phyloP scores from a whole-genome alignment of 2,113 vertebrate genomes.

The Thinocorus orbignyianus region DNA sequence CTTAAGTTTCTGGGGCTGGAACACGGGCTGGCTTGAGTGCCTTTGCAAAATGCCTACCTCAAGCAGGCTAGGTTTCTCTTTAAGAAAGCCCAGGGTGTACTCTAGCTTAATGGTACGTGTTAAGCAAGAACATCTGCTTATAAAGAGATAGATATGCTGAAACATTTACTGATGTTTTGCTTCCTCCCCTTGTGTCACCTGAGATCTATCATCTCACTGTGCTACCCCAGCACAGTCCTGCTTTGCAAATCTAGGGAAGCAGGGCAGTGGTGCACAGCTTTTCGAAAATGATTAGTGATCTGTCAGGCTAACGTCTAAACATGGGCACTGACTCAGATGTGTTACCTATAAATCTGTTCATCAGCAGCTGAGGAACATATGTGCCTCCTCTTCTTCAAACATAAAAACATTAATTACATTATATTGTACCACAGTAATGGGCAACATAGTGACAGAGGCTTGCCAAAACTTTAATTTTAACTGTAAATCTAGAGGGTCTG shows the following conservation, averaged over 20 bases:
- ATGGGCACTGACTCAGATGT: slow-evolving; percentile 38
- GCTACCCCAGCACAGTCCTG: not conserved
- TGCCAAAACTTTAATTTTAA: slow-evolving; percentile 68
- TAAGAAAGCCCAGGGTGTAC: not conserved
- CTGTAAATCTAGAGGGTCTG: slow-evolving; percentile 58
- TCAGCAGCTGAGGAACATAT: slow-evolving; percentile 65
- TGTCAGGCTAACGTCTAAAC: slow-evolving; percentile 61
- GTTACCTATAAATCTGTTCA: slow-evolving; percentile 71
- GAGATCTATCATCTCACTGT: slow-evolving; percentile 62
- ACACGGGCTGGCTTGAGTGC: not conserved
- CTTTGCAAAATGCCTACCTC: not conserved
- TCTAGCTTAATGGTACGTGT: slow-evolving; percentile 32
- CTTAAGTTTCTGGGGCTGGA: not conserved
- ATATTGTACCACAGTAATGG: slow-evolving; percentile 54
- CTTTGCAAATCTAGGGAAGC: slow-evolving; percentile 33
- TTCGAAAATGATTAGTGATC: slow-evolving; percentile 64
- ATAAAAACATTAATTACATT: slow-evolving; percentile 73
- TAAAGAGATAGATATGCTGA: slow-evolving; percentile 63
- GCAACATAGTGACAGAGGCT: slow-evolving; percentile 23
- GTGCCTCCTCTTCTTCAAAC: slow-evolving; percentile 67
- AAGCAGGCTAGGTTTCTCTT: not conserved
- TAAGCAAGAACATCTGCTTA: slow-evolving; percentile 69
- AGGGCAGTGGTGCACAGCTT: slow-evolving; percentile 51
- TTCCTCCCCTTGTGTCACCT: slow-evolving; percentile 65
- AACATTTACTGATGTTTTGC: slow-evolving; percentile 67